These are phyloP conservation scores for Exaiptasia diaphana DNA, from an alignment of 64 coral and sea anemone genomes.

Conservation along the genomic window DNA sequence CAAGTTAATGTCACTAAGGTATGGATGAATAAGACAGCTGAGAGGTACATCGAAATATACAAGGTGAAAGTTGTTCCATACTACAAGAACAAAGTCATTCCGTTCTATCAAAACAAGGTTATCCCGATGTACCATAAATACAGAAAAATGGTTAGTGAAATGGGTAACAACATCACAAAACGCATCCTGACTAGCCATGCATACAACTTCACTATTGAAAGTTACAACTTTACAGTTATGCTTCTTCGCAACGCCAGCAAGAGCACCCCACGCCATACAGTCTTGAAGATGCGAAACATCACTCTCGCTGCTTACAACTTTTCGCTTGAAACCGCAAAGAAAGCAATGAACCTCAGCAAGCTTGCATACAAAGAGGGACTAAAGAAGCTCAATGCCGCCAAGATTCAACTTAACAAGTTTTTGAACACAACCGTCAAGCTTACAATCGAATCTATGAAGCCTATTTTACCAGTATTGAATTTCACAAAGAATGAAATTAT, in stretches of 20 bases:
- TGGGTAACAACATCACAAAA: conserved; percentile 23
- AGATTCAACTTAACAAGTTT: conserved; percentile 1
- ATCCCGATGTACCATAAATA: conserved; percentile 57
- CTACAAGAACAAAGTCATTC: conserved; percentile 66
- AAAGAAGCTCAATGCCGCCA: conserved; percentile 30
- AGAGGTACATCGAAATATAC: conserved; percentile 55
- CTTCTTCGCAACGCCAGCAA: conserved; percentile 54
- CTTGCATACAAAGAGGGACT: conserved; percentile 27
- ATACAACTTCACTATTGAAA: conserved; percentile 46
- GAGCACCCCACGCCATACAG: conserved; percentile 65
- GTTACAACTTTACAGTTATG: conserved; percentile 22
- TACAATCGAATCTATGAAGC: conserved; percentile 14
- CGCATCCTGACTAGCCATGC: conserved; percentile 3
- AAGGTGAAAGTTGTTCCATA: conserved; percentile 48
- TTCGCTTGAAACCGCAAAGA: neutral
- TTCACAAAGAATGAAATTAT: conserved; percentile 50
- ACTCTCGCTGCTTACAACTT: conserved; percentile 55
- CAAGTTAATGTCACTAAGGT: conserved; percentile 37
- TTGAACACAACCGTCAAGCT: conserved; percentile 55
- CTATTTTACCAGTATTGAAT: conserved; percentile 39
- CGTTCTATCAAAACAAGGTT: conserved; percentile 52
- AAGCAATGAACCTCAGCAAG: conserved; percentile 28
- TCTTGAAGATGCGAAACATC: conserved; percentile 18
- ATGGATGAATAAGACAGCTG: conserved; percentile 62
- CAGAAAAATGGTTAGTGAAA: conserved; percentile 18